Evolutionary conservation across 2,797 vertebrate species (phyloP).

Genomic region (Steatocranus sp.): DNA sequence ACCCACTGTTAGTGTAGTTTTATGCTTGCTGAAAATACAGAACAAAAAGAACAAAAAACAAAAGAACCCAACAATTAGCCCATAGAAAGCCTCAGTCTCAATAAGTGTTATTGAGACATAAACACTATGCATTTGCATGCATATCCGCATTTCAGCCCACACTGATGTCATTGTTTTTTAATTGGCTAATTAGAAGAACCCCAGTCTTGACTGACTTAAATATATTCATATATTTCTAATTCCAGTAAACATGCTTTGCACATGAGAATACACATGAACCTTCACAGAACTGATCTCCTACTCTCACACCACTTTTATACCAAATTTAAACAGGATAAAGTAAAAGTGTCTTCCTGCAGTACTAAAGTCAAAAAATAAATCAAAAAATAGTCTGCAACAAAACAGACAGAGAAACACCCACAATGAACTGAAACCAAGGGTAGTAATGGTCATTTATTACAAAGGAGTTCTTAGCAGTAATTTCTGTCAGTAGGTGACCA

Average conservation of each 20-base stretch:
- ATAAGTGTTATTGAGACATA: not conserved
- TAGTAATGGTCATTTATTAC: not conserved
- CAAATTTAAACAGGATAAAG: not conserved
- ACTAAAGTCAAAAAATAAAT: not conserved
- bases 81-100: not conserved
- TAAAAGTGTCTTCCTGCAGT: not conserved
- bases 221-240: not conserved
- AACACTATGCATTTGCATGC: not conserved
- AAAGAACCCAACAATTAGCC: accelerated
- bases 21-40: not conserved
- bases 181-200: not conserved
- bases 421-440: not conserved
- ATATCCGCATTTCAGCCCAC: not conserved
- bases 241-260: not conserved
- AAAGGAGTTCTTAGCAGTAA: not conserved
- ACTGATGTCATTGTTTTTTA: not conserved
- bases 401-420: not conserved
- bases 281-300: not conserved
- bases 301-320: not conserved
- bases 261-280: not conserved
- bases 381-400: not conserved
- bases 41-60: not conserved
- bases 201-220: not conserved
- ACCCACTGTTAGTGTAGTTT: not conserved
- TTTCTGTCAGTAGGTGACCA: not conserved